Conservation (phyloP, 2,113 vertebrate genomes). For the Rutilus rutilus region DNA sequence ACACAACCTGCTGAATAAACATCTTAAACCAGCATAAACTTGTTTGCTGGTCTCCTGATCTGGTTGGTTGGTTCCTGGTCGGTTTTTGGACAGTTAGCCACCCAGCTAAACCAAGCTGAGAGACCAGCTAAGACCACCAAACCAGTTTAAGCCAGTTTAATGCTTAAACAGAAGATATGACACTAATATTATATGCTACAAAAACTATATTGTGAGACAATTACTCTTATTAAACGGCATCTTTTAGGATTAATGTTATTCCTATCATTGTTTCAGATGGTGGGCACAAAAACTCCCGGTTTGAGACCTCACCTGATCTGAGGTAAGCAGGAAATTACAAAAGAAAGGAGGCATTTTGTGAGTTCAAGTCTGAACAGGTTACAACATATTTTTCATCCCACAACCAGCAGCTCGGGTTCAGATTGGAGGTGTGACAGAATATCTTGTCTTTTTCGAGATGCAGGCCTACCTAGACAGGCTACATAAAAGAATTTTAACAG, state of each 20-base stretch:
- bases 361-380: slow-evolving; percentile 28
- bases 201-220: neutral
- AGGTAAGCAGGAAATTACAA: too few species aligned
- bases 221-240: neutral
- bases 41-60: neutral
- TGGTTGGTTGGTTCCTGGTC: neutral
- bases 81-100: neutral
- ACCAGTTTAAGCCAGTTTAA: neutral
- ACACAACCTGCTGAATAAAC: neutral
- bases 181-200: neutral
- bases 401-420: neutral
- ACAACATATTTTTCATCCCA: neutral
- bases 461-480: neutral
- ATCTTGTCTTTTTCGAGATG: neutral
- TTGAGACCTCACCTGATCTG: too few species aligned
- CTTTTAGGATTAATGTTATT: neutral
- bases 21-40: neutral
- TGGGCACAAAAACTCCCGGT: neutral
- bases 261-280: neutral
- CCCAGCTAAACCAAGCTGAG: neutral
- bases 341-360: neutral
- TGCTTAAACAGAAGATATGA: neutral
- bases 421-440: too few species aligned
- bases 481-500: neutral
- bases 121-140: neutral